Evolutionary conservation across 2,888 invertebrate genomes (phyloP).

Genomic region (Dynastes grantii): DNA sequence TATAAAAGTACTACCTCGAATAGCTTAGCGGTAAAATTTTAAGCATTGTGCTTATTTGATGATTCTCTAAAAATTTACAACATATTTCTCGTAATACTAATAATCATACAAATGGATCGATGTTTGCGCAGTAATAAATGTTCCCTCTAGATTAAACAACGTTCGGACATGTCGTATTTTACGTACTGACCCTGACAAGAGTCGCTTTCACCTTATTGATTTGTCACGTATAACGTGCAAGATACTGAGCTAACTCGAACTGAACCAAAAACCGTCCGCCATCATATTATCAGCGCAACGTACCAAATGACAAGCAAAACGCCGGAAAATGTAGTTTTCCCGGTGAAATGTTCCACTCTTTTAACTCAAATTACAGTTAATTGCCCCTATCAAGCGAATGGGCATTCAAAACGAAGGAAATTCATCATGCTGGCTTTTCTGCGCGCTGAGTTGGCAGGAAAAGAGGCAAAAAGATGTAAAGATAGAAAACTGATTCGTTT

Average conservation of each 20-base stretch:
- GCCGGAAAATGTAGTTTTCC: background rate
- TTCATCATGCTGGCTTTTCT: slow-evolving; percentile 1
- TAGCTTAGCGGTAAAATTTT: too few relatives aligned
- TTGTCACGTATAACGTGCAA: slow-evolving; percentile 7
- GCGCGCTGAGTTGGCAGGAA: background rate
- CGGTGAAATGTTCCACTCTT: background rate
- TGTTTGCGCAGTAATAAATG: too few relatives aligned
- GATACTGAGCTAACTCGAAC: slow-evolving; percentile 18
- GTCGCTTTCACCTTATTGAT: slow-evolving; percentile 14
- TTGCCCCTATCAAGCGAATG: slow-evolving; percentile 10
- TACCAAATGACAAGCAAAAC: background rate
- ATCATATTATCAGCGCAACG: background rate
- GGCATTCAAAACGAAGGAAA: slow-evolving; percentile 3
- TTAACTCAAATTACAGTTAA: slow-evolving; percentile 15
- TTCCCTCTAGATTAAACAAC: too few relatives aligned
- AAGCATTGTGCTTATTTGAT: too few relatives aligned
- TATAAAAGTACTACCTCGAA: too few relatives aligned
- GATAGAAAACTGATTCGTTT: slow-evolving; percentile 16
- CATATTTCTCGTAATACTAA: too few relatives aligned
- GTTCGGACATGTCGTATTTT: background rate
- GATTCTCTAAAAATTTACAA: too few relatives aligned
- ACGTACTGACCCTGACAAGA: slow-evolving; percentile 6
- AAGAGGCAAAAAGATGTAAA: background rate
- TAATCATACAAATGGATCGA: too few relatives aligned
- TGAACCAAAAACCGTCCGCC: slow-evolving; percentile 7